These are phyloP conservation scores for Drosophila mimica DNA, from an alignment of 2,888 invertebrate species.

Conservation along the genomic window DNA sequence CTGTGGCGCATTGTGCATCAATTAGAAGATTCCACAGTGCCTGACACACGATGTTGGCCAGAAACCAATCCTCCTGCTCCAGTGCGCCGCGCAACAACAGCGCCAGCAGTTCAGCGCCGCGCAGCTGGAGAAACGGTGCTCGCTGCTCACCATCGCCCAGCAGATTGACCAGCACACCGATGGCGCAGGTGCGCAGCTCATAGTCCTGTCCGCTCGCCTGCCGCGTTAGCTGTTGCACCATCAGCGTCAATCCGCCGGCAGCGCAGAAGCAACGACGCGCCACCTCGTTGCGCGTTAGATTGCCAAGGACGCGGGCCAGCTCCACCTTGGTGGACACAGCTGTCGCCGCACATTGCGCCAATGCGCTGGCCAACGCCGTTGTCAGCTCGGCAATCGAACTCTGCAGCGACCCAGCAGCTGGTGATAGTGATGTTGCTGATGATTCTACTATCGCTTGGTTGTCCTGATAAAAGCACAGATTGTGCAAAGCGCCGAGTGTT, in stretches of 20 bases:
- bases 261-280: constrained; percentile 89
- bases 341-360: constrained; percentile 76
- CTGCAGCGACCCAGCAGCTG: constrained; percentile 79
- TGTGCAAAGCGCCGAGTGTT: constrained; percentile 92
- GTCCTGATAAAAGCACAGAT: constrained; percentile 90
- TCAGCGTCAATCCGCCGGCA: constrained; percentile 87
- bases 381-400: constrained; percentile 79
- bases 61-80: constrained; percentile 88
- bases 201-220: constrained; percentile 85
- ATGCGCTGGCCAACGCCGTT: constrained; percentile 71
- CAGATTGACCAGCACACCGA: constrained; percentile 93
- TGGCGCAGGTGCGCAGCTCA: constrained; percentile 90
- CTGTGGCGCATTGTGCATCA: constrained; percentile 83
- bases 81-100: constrained; percentile 87
- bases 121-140: constrained; percentile 86
- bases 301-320: constrained; percentile 92
- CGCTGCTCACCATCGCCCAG: constrained; percentile 87
- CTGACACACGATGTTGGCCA: constrained; percentile 91
- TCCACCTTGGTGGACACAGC: constrained; percentile 86
- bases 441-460: constrained; percentile 84
- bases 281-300: constrained; percentile 90
- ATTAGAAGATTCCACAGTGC: constrained; percentile 90
- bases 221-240: constrained; percentile 84
- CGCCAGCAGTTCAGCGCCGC: constrained; percentile 86
- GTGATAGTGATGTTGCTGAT: neutral